A percentile compares a stretch with the other conserved stretches of the same genome.
Conservation (phyloP, 2,888 invertebrate species). For the Bhutanitis thaidina region DNA sequence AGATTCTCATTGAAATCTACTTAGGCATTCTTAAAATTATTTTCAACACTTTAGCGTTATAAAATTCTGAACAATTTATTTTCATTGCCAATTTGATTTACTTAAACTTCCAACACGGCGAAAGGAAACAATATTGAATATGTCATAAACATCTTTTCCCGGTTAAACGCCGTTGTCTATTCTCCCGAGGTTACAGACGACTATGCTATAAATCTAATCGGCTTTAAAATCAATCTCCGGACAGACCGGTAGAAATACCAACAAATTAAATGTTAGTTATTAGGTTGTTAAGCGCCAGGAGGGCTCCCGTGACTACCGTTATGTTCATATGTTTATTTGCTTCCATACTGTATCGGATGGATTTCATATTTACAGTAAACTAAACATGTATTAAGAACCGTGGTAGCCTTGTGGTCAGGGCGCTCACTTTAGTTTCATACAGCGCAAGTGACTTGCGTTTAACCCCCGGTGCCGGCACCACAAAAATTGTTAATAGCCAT, state of each 20-base stretch:
- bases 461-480: too few relatives aligned
- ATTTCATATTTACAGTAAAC: too few relatives aligned
- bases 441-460: too few relatives aligned
- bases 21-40: too few relatives aligned
- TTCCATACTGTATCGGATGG: conserved; percentile 3
- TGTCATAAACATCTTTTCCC: conserved; percentile 23
- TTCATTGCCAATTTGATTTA: conserved; percentile 1
- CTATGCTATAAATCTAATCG: conserved; percentile 36
- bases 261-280: conserved; percentile 35
- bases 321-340: conserved; percentile 12
- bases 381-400: too few relatives aligned
- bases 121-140: conserved; percentile 22
- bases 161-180: conserved; percentile 33
- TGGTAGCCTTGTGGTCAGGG: too few relatives aligned
- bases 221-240: conserved; percentile 48
- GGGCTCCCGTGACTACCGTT: conserved; percentile 23
- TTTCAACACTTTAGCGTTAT: too few relatives aligned
- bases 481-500: too few relatives aligned
- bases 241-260: conserved; percentile 29
- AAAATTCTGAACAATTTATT: conserved; percentile 1
- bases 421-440: too few relatives aligned
- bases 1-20: too few relatives aligned
- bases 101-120: neutral
- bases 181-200: conserved; percentile 26
- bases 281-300: conserved; percentile 30